Percentiles rank a stretch among this genome's conserved stretches.
phyloP scores from a whole-genome alignment of 1,140 invertebrate species.

The Drosophila kepulauana region DNA sequence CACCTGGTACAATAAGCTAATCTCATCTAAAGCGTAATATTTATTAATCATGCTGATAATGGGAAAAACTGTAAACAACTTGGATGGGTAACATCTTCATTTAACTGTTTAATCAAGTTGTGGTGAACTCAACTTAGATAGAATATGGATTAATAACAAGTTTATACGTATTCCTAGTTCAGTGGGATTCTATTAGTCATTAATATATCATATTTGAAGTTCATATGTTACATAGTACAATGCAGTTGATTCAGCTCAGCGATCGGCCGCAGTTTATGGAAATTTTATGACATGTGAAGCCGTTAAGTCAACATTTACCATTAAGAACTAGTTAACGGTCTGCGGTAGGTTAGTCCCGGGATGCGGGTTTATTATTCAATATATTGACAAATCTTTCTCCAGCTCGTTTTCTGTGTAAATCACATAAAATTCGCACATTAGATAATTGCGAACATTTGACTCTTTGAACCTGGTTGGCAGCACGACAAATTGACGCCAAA shows the following conservation, averaged over 20 bases:
- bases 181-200: neutral
- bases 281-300: slow-evolving; percentile 43
- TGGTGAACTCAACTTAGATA: neutral
- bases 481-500: neutral
- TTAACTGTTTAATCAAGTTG: neutral
- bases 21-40: neutral
- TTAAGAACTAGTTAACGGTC: slow-evolving; percentile 51
- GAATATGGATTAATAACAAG: neutral
- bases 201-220: slow-evolving; percentile 1
- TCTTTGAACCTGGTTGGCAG: slow-evolving; percentile 1
- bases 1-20: neutral
- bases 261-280: slow-evolving; percentile 18
- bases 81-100: neutral
- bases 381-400: neutral
- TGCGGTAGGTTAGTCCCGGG: slow-evolving; percentile 15
- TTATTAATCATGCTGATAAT: neutral
- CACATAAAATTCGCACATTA: slow-evolving; percentile 1
- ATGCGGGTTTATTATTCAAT: neutral
- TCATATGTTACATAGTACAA: neutral
- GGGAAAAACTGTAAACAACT: neutral
- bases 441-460: neutral
- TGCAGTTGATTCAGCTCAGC: slow-evolving; percentile 16
- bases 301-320: slow-evolving; percentile 9
- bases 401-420: slow-evolving; percentile 9
- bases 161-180: neutral